Base-by-base conservation (phyloP, 2,888 invertebrate species). In the Keiferia lycopersicella region DNA sequence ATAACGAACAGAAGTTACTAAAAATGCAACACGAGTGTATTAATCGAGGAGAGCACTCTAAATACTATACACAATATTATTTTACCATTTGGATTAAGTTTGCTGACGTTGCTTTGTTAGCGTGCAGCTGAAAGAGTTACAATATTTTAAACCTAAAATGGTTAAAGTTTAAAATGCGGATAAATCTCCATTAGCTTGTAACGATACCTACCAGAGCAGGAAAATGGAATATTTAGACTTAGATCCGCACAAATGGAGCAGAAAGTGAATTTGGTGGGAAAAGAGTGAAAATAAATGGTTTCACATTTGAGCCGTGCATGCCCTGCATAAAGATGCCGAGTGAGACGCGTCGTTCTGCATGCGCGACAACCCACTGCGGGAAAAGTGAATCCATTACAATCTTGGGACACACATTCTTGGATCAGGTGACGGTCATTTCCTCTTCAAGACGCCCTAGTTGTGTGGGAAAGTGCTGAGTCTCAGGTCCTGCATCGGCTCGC, bases 191-290 rank as follows among this genome's bases (percentile, higher is more conserved):
- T 64, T 61, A 61, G 64, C 51, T 38, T 6, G 30, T 48, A 61
- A 58, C 61, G 61, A 63, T 59, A 56, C 60, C 61, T 59, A 60
- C 60, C 61, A 41, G 59, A 64, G 56, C 63, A 69, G 69, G n/a
- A n/a, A n/a, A n/a, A 61, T 65, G 69, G 69, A 69, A 71, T 70
- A 69, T 67, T 71, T 71, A 48, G 45, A 45, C 22, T 56, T 16
- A n/a, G 38, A 38, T 48, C 77, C 75, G 72, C 72, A 72, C 78
- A 81, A 81, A 78, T 69, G 75, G 76, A 73, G 78, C 83, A 75
- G 86, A 87, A 86, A 85, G 86, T 82, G 85, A 86, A 82, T 83
- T 86, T 85, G 82, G 75, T 80, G 81, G 75, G 78, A 79, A 82
- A 84, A 73, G 73, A 80, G 81, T 80, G 83, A 83, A 86, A 87